Base-by-base conservation (phyloP, 2,113 vertebrate species). In the Echinops telfairi region DNA sequence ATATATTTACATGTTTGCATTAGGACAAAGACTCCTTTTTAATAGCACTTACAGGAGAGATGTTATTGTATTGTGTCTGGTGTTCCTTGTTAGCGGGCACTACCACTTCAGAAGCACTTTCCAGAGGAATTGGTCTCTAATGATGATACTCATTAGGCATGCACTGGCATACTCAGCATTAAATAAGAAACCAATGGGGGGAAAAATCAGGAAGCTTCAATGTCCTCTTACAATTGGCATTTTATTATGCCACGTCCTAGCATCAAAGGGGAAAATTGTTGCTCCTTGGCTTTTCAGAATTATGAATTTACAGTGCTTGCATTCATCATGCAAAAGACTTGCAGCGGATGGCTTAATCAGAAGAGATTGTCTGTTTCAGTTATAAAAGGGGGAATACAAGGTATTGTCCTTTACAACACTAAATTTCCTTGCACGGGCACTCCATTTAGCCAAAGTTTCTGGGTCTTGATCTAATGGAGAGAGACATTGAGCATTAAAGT, bases 291-390 rank as follows among this genome's bases (percentile, higher is more conserved):
- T 70, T 29, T 80, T 78, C 31, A 75, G 27, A 27, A 33, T 80
- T 80, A 73, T 68, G 29, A 89, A 86, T 33, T 73, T 57, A 60
- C 22, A 92, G 66, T 12, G 23, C 47, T 87, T 89, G 68, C 22
- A 82, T 91, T 96, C 78, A 62, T 47, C 47, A 53, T 71, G 15
- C 20, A 89, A 92, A 94, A 86, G 64, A 81, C 40, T 87, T 22
- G 10, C n/a, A 58, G 36, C 14, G 25, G 19, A 38, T 70, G 79
- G 40, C 53, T 90, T 73, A 81, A 92, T 85, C 60, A 80, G 23
- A 43, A 36, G 2, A n/a, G 60, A 92, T 93, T 83, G 83, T 53
- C 43, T 73, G 16, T 43, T 92, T 93, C 92, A 90, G 43, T 88
- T 90, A n/a, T 84, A 64, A 82, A 93, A 58, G 36, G 86, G 27